phyloP scores from a whole-genome alignment of 2,113 vertebrate species.

The Tretioscincus oriximinensis region DNA sequence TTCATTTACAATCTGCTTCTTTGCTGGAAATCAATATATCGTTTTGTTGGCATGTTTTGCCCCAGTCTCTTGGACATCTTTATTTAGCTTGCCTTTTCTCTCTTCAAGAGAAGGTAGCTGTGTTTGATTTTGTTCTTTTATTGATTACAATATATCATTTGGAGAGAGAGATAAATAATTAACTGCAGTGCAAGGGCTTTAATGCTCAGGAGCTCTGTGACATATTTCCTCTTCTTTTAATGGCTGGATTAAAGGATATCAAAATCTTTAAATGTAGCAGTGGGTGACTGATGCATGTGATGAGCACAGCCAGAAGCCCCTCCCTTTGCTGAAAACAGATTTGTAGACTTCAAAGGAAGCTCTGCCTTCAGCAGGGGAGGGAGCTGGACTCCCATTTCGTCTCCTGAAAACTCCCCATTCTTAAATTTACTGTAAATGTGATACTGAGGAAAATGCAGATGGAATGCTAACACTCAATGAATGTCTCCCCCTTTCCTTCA shows the following conservation, averaged over 20 bases:
- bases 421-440: too few relatives aligned
- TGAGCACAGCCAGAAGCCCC: too few relatives aligned
- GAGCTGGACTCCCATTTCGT: too few relatives aligned
- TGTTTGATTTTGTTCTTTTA: conserved; percentile 70
- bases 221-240: conserved; percentile 19
- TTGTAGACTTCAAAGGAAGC: too few relatives aligned
- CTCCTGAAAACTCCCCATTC: too few relatives aligned
- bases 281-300: too few relatives aligned
- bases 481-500: too few relatives aligned
- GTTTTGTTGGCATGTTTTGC: conserved; percentile 57
- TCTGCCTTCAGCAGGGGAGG: too few relatives aligned
- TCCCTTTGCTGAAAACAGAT: too few relatives aligned
- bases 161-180: conserved; percentile 73
- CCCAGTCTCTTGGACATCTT: conserved; percentile 62
- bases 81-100: conserved; percentile 72
- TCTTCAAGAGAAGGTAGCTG: conserved; percentile 52
- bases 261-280: conserved; percentile 54
- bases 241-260: conserved; percentile 59
- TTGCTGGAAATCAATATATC: conserved; percentile 74
- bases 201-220: conserved; percentile 62
- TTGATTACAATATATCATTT: conserved; percentile 65
- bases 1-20: conserved; percentile 72
- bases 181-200: conserved; percentile 64
- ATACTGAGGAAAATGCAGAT: too few relatives aligned
- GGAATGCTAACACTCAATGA: too few relatives aligned